These are phyloP conservation scores for Spodoptera littoralis DNA, from an alignment of 2,888 invertebrate species.

Conservation along the genomic window DNA sequence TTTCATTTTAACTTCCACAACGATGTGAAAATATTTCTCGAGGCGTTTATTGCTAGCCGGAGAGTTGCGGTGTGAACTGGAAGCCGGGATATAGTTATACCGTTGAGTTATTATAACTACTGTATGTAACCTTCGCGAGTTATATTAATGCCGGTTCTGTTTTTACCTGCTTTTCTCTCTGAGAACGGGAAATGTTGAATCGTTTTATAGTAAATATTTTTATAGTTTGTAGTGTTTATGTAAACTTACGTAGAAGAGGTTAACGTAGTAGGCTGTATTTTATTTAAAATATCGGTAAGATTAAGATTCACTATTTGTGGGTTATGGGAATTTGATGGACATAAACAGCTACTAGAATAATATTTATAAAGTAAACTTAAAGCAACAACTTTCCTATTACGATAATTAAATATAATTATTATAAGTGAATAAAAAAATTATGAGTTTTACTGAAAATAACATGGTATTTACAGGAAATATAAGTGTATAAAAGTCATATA, in stretches of 20 bases:
- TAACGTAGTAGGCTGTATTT: too few relatives aligned
- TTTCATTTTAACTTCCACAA: slow-evolving; percentile 88
- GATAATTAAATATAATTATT: too few relatives aligned
- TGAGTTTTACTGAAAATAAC: too few relatives aligned
- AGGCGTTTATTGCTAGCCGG: slow-evolving; percentile 83
- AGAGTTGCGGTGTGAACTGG: slow-evolving; percentile 74
- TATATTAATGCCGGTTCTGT: slow-evolving; percentile 42
- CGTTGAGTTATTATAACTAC: slow-evolving; percentile 63
- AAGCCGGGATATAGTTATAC: slow-evolving; percentile 60
- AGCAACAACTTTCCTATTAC: too few relatives aligned
- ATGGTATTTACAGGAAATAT: too few relatives aligned
- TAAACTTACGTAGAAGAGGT: background rate
- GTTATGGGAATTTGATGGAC: too few relatives aligned
- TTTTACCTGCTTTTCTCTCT: slow-evolving; percentile 34
- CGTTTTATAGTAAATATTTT: slow-evolving; percentile 25
- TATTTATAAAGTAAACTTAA: too few relatives aligned
- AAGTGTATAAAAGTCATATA: too few relatives aligned
- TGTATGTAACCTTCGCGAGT: slow-evolving; percentile 51
- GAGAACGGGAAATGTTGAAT: slow-evolving; percentile 16
- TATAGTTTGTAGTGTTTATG: slow-evolving; percentile 20
- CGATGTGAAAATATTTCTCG: slow-evolving; percentile 88
- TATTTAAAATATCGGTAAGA: too few relatives aligned
- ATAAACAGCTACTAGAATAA: too few relatives aligned
- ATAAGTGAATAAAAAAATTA: too few relatives aligned
- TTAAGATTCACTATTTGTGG: too few relatives aligned